Evolutionary conservation across 2,113 vertebrate genomes (phyloP), one percentile per base, ranked within the genome.

Genomic region (Oenanthe oenanthe): DNA sequence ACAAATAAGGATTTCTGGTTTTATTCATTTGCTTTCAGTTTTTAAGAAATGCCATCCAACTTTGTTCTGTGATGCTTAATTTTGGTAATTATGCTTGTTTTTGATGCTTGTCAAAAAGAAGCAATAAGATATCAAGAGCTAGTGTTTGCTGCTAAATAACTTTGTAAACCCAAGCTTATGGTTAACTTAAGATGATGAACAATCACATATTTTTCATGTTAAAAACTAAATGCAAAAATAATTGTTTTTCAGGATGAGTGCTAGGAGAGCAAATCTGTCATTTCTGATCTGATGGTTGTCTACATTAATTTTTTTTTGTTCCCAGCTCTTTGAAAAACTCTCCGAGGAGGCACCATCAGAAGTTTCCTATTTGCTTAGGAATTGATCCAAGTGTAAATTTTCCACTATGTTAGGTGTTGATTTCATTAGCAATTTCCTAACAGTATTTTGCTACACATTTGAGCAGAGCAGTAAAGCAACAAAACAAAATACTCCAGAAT

Each of bases 301-400:
- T 84, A 47, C 53, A n/a, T 63, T 28, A 5, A 22, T 43, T 48
- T 38, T 70, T 68, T 70, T 34, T 45, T 57, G 15, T 80, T 53
- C 34, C 5, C 4, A 6, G 7, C 15, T 85, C n/a, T 95, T 91
- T 89, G 73, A 92, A 92, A 87, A 71, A 10, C 8, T 75, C n/a
- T 71, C 36, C 65, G 77, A 93, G 65, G 32, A 93, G 50, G 2
- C 31, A 79, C 54, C 29, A 91, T 66, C 32, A 72, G n/a, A 93
- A 78, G 12, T 91, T 95, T 92, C 84, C 74, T 95, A 79, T 91
- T 97, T 95, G 47, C 47, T 79, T 95, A 92, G 91, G 94, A 95
- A 57, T 72, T 0, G 1, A 94, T 82, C 89, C 87, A 95, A 86
- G 32, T 58, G 45, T 68, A 78, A 78, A 53, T 5, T 81, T 92